phyloP scores from a whole-genome alignment of 2,888 invertebrate species.

The Heliconius hortense region DNA sequence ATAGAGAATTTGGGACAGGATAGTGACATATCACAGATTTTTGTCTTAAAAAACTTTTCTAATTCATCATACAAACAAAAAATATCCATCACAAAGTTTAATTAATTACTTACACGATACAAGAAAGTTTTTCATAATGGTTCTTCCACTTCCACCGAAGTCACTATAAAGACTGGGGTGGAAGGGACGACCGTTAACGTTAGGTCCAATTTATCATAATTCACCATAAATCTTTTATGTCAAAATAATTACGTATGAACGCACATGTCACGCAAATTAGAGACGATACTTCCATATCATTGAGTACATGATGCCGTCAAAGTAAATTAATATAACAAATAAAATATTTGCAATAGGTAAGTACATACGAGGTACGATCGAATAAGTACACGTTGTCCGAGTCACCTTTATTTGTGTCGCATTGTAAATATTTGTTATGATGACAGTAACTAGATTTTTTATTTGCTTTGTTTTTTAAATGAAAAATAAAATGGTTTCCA shows the following conservation, averaged over 20 bases:
- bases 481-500: neutral
- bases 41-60: neutral
- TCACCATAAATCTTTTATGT: constrained; percentile 30
- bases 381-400: neutral
- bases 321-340: constrained; percentile 54
- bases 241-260: constrained; percentile 40
- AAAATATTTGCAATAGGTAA: neutral
- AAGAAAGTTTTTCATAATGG: constrained; percentile 27
- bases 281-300: constrained; percentile 32
- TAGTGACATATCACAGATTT: neutral
- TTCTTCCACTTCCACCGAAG: constrained; percentile 21
- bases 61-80: neutral
- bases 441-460: constrained; percentile 10
- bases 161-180: constrained; percentile 33
- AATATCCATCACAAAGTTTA: neutral
- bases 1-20: neutral
- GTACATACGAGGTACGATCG: constrained; percentile 20
- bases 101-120: constrained; percentile 30
- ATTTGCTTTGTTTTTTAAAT: neutral
- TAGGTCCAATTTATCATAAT: constrained; percentile 22
- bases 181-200: constrained; percentile 5
- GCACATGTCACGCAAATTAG: constrained; percentile 27
- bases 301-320: constrained; percentile 30
- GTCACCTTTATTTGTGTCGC: constrained; percentile 11
- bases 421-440: constrained; percentile 7